These are phyloP conservation scores for Strigamia maritima DNA, from an alignment of 2,888 invertebrate species.

Conservation along the genomic window DNA sequence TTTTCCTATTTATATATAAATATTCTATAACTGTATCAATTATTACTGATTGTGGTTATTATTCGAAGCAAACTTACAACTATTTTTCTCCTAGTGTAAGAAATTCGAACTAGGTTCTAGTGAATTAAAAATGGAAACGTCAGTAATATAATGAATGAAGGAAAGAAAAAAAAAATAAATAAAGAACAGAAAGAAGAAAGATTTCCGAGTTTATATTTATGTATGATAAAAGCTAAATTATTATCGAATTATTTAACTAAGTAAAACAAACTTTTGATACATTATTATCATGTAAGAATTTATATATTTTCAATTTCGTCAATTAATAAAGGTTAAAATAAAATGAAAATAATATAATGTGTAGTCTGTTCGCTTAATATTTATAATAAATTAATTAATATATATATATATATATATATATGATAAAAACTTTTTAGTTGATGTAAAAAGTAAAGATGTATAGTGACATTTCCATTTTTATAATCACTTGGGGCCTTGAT, in stretches of 20 bases:
- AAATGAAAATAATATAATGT: neutral
- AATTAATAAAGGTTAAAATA: neutral
- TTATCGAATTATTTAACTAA: neutral
- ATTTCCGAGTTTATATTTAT: slow-evolving; percentile 1
- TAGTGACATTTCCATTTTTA: slow-evolving; percentile 31
- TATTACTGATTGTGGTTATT: slow-evolving; percentile 36
- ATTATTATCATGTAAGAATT: neutral
- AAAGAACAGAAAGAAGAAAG: too few species aligned
- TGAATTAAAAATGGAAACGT: slow-evolving; percentile 31
- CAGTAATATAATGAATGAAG: neutral
- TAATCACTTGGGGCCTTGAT: slow-evolving; percentile 15
- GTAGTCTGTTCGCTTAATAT: slow-evolving; percentile 1
- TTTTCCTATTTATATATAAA: slow-evolving; percentile 39
- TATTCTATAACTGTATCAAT: slow-evolving; percentile 39
- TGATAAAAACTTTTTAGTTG: neutral
- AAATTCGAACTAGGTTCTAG: slow-evolving; percentile 35
- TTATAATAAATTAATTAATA: neutral
- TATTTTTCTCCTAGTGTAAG: slow-evolving; percentile 38
- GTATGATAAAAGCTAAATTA: neutral
- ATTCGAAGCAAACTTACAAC: slow-evolving; percentile 35
- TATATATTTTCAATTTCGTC: slow-evolving; percentile 6
- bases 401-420: neutral
- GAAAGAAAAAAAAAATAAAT: too few species aligned
- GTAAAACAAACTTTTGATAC: neutral
- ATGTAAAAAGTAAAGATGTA: neutral